A percentile compares a stretch with the other conserved stretches of the same genome.
These are phyloP conservation scores for Leptopterna dolabrata DNA, from an alignment of 2,888 invertebrate genomes.

Conservation along the genomic window DNA sequence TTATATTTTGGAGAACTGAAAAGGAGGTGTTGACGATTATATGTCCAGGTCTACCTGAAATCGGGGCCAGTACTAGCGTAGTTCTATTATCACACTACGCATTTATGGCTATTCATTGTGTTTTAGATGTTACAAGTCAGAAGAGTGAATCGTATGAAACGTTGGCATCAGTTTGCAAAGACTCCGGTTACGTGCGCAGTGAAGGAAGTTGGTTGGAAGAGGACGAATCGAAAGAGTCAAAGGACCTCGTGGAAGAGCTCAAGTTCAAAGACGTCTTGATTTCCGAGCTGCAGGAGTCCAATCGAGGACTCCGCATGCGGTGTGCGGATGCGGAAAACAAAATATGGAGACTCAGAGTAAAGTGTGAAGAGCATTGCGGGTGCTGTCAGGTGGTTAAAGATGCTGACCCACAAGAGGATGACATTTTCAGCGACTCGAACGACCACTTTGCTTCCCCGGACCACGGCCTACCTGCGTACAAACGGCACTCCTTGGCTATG, in stretches of 20 bases:
- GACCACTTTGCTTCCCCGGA: not conserved
- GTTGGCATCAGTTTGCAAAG: conserved; percentile 52
- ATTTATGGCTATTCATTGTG: not conserved
- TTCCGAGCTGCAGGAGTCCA: conserved; percentile 56
- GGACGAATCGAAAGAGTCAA: not conserved
- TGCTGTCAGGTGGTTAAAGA: conserved; percentile 43
- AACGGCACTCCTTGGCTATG: not conserved
- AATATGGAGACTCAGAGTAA: conserved; percentile 56
- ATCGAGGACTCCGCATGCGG: conserved; percentile 53
- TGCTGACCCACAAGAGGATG: not conserved
- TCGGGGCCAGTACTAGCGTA: no score
- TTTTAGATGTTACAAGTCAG: conserved; percentile 25
- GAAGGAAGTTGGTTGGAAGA: conserved; percentile 32
- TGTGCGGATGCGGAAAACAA: conserved; percentile 57
- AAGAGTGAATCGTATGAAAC: conserved; percentile 38
- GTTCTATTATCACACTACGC: not conserved
- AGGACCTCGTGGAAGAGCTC: conserved; percentile 52
- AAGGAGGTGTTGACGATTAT: no score
- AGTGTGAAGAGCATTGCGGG: conserved; percentile 55
- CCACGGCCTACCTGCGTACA: not conserved
- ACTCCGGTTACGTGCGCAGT: conserved; percentile 57
- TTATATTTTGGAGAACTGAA: no score
- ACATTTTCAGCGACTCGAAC: not conserved
- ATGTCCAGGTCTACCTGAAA: no score
- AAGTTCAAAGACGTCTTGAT: conserved; percentile 57